A percentile compares a stretch with the other conserved stretches of the same genome.
These are phyloP conservation scores for Tamias sibiricus DNA, from an alignment of 2,113 vertebrate species.

Conservation along the genomic window DNA sequence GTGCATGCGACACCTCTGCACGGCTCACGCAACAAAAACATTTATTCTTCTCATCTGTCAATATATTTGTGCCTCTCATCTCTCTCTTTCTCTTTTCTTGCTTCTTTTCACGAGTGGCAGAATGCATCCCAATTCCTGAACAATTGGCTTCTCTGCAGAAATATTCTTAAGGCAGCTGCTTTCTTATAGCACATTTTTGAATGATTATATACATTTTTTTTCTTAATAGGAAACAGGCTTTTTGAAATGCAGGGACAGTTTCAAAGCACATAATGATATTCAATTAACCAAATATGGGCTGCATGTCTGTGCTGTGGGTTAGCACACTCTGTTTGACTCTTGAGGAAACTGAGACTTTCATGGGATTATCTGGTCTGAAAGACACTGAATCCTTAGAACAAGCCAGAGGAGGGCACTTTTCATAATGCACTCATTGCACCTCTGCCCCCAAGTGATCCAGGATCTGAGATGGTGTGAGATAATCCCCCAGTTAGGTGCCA, in stretches of 20 bases:
- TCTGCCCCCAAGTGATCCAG: neutral
- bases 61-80: constrained; percentile 78
- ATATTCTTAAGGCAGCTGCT: constrained; percentile 45
- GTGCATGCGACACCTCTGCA: constrained; percentile 83
- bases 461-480: constrained; percentile 65
- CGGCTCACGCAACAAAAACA: constrained; percentile 78
- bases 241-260: constrained; percentile 64
- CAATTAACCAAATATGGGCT: constrained; percentile 59
- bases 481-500: constrained; percentile 71
- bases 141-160: constrained; percentile 69
- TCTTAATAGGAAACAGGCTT: constrained; percentile 66
- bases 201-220: constrained; percentile 51
- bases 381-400: constrained; percentile 38
- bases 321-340: constrained; percentile 31
- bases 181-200: constrained; percentile 29
- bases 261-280: constrained; percentile 70
- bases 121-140: constrained; percentile 62
- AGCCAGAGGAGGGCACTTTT: constrained; percentile 51
- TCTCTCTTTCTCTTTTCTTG: neutral
- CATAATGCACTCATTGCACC: constrained; percentile 42
- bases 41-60: constrained; percentile 86
- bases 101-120: constrained; percentile 73
- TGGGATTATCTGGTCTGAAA: constrained; percentile 66
- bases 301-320: neutral
- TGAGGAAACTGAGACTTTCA: constrained; percentile 69